Evolutionary conservation across 2,113 vertebrate species (phyloP), one percentile per base, ranked within the genome.

Genomic region (Sapayoa aenigma): DNA sequence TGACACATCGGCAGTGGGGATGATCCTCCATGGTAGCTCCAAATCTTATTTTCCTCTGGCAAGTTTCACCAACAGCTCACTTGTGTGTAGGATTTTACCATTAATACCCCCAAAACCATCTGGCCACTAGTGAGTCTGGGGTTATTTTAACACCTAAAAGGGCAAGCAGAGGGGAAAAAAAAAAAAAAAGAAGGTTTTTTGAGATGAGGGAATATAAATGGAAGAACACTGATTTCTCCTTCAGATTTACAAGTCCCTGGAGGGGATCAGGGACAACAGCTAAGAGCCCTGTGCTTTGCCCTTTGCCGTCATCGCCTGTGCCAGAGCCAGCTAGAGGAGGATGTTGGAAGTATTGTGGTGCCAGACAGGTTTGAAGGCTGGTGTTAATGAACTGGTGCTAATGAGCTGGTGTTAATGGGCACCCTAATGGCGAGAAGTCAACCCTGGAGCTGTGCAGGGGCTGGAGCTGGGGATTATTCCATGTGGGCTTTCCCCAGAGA

Each of bases 321-420:
- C 50, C 5, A 41, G 60, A 87, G 35, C 3, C 33, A 93, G 49
- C 62, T 94, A 53, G 8, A 0, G 44, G 58, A 69, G 63, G 63
- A 74, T 47, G 65, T 74, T 28, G 88, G 74, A 87, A 60, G 37
- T 35, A 8, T 56, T 6, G 2, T n/a, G 80, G 56, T 72, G 62
- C 68, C 1, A 0, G 73, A 62, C 46, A 1, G 28, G 56, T 84
- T 82, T 78, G 65, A 66, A 84, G 28, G 33, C 39, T 77, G 76
- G 7, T 47, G 63, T 84, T 95, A 86, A 91, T 65, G 63, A 80
- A 22, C 59, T 69, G 90, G 20, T 79, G 87, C 76, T 90, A 92
- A 92, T 76, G 67, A 25, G 17, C 52, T 86, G 71, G 66, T 73
- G 72, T 92, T 92, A 87, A 89, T 31, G 66, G 77, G 84, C 73